A percentile compares a stretch with the other conserved stretches of the same genome.
Conservation (phyloP, 2,113 vertebrate species). For the Dicrurus megarhynchus region DNA sequence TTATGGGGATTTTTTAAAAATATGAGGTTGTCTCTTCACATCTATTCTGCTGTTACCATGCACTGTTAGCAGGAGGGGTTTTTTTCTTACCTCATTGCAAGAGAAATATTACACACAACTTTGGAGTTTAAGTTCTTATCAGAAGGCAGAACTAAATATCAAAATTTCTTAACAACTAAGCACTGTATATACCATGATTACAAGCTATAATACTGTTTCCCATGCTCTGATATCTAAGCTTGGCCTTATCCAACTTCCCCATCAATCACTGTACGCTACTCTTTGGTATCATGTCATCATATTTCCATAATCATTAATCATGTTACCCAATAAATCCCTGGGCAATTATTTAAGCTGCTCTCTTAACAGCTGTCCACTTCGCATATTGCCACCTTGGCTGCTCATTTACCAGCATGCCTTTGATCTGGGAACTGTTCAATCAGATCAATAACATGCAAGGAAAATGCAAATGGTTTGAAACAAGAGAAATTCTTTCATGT, state of each 20-base stretch:
- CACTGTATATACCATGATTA: background rate
- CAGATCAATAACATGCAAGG: constrained; percentile 42
- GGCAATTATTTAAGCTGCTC: constrained; percentile 58
- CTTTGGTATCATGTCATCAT: constrained; percentile 54
- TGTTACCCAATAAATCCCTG: constrained; percentile 46
- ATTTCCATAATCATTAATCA: constrained; percentile 70
- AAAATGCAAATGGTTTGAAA: constrained; percentile 35
- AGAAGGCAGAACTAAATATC: background rate
- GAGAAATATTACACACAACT: background rate
- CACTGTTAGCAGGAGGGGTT: background rate
- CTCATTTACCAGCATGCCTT: constrained; percentile 31
- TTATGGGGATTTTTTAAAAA: background rate
- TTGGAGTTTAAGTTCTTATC: background rate
- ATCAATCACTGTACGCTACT: constrained; percentile 46
- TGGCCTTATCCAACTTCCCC: constrained; percentile 24
- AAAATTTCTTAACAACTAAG: background rate
- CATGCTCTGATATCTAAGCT: background rate
- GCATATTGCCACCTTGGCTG: constrained; percentile 33
- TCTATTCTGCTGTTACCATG: background rate
- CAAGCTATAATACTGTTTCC: background rate
- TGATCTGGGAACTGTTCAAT: constrained; percentile 54
- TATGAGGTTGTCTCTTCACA: background rate
- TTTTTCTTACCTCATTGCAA: background rate
- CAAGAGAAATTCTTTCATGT: constrained; percentile 55
- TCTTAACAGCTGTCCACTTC: constrained; percentile 50